Evolutionary conservation across 2,888 invertebrate genomes (phyloP).

Genomic region (Lochmaea capreae): DNA sequence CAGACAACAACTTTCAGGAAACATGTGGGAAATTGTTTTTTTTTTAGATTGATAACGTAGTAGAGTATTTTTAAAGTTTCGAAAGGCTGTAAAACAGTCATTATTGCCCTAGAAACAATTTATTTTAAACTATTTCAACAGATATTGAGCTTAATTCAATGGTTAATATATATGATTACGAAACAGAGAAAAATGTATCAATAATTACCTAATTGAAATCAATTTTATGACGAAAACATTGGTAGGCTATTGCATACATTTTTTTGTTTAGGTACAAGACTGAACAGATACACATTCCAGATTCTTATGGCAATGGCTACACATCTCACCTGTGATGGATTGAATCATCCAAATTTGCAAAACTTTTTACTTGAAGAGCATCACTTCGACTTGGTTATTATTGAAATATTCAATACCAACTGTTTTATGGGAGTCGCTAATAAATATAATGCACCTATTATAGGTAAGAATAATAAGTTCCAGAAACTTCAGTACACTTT

Average conservation of each 20-base stretch:
- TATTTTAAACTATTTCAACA: too few species aligned
- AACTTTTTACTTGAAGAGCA: slow-evolving; percentile 64
- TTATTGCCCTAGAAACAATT: too few species aligned
- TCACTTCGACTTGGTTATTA: slow-evolving; percentile 75
- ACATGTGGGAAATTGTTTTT: too few species aligned
- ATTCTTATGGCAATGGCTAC: not conserved
- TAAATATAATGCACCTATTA: slow-evolving; percentile 68
- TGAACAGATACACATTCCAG: not conserved
- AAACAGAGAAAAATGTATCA: too few species aligned
- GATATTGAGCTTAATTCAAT: too few species aligned
- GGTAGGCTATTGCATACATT: not conserved
- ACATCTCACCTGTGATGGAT: slow-evolving; percentile 11
- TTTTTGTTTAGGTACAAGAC: slow-evolving; percentile 23
- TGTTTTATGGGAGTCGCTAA: slow-evolving; percentile 76
- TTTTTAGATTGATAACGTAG: too few species aligned
- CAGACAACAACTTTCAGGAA: too few species aligned
- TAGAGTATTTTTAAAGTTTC: too few species aligned
- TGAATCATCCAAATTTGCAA: slow-evolving; percentile 39
- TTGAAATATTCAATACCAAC: slow-evolving; percentile 78
- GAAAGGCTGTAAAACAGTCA: too few species aligned
- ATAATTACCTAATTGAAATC: too few species aligned
- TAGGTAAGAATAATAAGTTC: slow-evolving; percentile 58
- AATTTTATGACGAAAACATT: not conserved
- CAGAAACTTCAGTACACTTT: too few species aligned
- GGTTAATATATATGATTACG: too few species aligned